Percentiles rank a stretch among this genome's conserved stretches.
phyloP scores from a whole-genome alignment of 2,797 vertebrate genomes.

The Nothura maculosa region DNA sequence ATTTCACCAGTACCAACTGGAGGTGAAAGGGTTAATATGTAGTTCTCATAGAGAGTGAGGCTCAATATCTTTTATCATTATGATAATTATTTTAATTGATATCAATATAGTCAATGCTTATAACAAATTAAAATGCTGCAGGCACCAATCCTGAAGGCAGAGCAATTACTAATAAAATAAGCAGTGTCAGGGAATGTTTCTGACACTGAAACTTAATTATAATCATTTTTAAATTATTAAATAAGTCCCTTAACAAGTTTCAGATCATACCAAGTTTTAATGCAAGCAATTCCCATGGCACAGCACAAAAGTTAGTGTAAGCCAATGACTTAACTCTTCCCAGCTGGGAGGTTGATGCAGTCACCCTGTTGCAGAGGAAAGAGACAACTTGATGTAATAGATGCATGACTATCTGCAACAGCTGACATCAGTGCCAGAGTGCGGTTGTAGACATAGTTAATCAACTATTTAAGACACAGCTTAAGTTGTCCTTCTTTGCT shows the following conservation, averaged over 20 bases:
- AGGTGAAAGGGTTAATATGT: background rate
- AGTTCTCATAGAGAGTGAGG: background rate
- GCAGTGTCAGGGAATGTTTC: background rate
- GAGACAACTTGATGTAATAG: background rate
- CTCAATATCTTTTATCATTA: background rate
- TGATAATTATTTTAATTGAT: background rate
- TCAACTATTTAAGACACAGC: background rate
- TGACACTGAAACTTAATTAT: background rate
- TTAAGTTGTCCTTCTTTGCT: background rate
- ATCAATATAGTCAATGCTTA: background rate
- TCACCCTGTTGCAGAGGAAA: background rate
- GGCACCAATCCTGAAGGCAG: background rate
- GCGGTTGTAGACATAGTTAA: background rate
- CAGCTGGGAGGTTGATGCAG: background rate
- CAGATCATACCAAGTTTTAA: background rate
- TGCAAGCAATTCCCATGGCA: background rate
- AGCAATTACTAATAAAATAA: background rate
- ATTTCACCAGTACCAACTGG: too few relatives aligned
- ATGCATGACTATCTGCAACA: background rate
- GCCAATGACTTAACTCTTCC: background rate
- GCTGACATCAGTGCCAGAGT: background rate
- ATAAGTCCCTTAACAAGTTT: background rate
- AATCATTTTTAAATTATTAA: background rate
- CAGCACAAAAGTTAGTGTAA: background rate
- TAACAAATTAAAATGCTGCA: background rate